A percentile compares a stretch with the other conserved stretches of the same genome.
These are phyloP conservation scores for Drusus annulatus DNA, from an alignment of 1,140 invertebrate species.

Conservation along the genomic window DNA sequence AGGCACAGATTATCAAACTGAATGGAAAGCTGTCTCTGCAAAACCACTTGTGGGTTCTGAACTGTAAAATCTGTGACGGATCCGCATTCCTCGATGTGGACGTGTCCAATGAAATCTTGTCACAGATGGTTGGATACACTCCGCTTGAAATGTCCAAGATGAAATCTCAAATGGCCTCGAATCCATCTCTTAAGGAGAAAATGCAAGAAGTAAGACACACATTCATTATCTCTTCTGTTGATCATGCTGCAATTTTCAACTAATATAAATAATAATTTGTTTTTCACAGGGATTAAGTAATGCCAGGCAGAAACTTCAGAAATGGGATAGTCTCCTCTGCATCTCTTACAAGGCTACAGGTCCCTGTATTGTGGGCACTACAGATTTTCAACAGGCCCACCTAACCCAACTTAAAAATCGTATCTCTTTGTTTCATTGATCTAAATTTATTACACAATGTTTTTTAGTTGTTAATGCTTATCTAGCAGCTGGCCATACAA, in stretches of 20 bases:
- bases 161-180: constrained; percentile 62
- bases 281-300: constrained; percentile 40
- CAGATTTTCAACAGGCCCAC: constrained; percentile 6
- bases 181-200: constrained; percentile 63
- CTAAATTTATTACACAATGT: no score
- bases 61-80: constrained; percentile 65
- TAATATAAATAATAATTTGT: no score
- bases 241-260: no score
- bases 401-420: constrained; percentile 43
- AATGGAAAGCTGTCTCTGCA: constrained; percentile 64
- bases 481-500: no score
- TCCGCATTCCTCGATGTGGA: constrained; percentile 65
- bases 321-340: constrained; percentile 44
- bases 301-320: constrained; percentile 46
- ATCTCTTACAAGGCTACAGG: constrained; percentile 33
- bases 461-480: no score
- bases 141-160: constrained; percentile 64
- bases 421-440: neutral
- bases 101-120: constrained; percentile 64
- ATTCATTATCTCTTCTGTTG: neutral
- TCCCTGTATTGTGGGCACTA: constrained; percentile 40
- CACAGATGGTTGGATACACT: constrained; percentile 64
- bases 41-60: constrained; percentile 64
- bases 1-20: constrained; percentile 65
- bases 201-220: constrained; percentile 60